A percentile compares a stretch with the other conserved stretches of the same genome.
These are phyloP conservation scores for Eupithecia inturbata DNA, from an alignment of 2,888 invertebrate genomes.

Conservation along the genomic window DNA sequence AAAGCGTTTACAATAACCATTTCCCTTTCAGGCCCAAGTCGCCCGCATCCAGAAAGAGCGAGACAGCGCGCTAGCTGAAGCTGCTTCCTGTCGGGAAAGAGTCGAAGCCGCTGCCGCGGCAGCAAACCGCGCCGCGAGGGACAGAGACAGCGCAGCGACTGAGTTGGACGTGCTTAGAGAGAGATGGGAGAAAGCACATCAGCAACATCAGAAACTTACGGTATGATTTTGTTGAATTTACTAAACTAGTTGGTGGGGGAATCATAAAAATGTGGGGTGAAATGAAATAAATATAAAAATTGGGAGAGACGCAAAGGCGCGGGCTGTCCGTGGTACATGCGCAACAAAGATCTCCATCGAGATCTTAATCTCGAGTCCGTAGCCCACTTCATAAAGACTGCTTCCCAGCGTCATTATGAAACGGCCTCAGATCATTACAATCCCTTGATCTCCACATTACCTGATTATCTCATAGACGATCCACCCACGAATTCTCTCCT, in stretches of 20 bases:
- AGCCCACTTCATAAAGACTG: too few species aligned
- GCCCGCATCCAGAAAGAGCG: slow-evolving; percentile 94
- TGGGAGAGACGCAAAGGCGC: too few species aligned
- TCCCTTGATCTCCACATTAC: too few species aligned
- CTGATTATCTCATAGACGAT: too few species aligned
- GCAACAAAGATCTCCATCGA: too few species aligned
- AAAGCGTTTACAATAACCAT: background rate
- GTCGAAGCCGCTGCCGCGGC: slow-evolving; percentile 92
- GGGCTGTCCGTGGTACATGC: too few species aligned
- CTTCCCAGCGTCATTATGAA: too few species aligned
- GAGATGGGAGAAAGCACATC: slow-evolving; percentile 94
- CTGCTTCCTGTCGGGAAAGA: slow-evolving; percentile 91
- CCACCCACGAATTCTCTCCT: too few species aligned
- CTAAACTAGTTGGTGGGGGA: slow-evolving; percentile 2
- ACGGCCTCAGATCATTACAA: too few species aligned
- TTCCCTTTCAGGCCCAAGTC: slow-evolving; percentile 85
- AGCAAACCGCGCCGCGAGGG: slow-evolving; percentile 91
- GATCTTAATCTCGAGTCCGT: too few species aligned
- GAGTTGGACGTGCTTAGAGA: slow-evolving; percentile 95
- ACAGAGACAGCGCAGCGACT: slow-evolving; percentile 92
- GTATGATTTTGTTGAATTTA: slow-evolving; percentile 67
- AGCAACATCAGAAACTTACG: slow-evolving; percentile 92
- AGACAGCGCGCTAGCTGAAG: slow-evolving; percentile 91
- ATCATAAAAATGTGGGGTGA: too few species aligned
- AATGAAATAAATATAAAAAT: too few species aligned